A percentile compares a stretch with the other conserved stretches of the same genome.
phyloP scores from a whole-genome alignment of 37 sponge, comb jelly and placozoan species.

The Haliclona indistincta region DNA sequence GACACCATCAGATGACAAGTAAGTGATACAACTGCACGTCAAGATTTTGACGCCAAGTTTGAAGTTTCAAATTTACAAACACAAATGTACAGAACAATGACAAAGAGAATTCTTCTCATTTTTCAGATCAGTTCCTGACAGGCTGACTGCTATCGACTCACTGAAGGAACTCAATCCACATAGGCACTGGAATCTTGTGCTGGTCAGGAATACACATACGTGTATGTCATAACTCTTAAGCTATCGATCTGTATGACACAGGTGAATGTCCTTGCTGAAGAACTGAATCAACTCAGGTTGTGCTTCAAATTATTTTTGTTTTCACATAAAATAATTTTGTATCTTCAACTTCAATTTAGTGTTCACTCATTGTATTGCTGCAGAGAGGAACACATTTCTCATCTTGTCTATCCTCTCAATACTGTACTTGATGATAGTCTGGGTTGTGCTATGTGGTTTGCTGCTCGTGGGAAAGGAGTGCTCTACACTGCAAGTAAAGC shows the following conservation, averaged over 20 bases:
- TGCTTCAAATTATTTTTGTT: neutral
- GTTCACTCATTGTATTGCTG: neutral
- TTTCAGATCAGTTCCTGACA: constrained; percentile 74
- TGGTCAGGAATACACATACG: constrained; percentile 53
- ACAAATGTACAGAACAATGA: too few species aligned
- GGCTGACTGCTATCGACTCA: constrained; percentile 61
- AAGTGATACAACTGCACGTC: too few species aligned
- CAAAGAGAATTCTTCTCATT: neutral
- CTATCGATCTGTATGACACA: too few species aligned
- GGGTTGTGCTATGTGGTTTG: constrained; percentile 99
- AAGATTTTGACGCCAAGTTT: too few species aligned
- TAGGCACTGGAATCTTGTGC: constrained; percentile 87
- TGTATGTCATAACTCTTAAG: too few species aligned
- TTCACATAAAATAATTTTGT: neutral
- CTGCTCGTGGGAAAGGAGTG: constrained; percentile 81
- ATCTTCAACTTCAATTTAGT: neutral
- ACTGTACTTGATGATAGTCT: constrained; percentile 99
- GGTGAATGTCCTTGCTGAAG: constrained; percentile 57
- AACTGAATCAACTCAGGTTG: constrained; percentile 53
- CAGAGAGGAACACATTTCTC: constrained; percentile 62
- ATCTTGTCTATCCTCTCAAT: constrained; percentile 82
- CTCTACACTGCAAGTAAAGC: constrained; percentile 19
- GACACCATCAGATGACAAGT: too few species aligned
- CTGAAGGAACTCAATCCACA: constrained; percentile 74
- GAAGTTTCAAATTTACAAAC: too few species aligned